Evolutionary conservation across 2,797 vertebrate genomes (phyloP), one percentile per base, ranked within the genome.

Genomic region (Bradypodion ventrale): DNA sequence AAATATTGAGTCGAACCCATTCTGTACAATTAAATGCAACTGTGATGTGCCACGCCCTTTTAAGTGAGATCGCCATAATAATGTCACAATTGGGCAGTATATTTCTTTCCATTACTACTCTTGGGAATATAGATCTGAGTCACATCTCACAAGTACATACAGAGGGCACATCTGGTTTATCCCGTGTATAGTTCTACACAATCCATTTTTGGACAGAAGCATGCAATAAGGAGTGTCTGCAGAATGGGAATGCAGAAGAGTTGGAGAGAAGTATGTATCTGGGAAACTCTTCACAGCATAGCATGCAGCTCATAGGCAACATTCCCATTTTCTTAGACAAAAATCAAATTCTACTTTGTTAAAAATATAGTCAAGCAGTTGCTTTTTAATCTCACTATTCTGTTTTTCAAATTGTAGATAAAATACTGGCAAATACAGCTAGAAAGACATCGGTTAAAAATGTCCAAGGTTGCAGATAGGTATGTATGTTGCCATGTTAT

Each of bases 401-500:
- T 46, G n/a, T 13, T 83, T 90, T 90, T 25, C 81, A 96, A 92
- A 90, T 97, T 97, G 89, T 96, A 99, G 98, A 99, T 99, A 96
- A 98, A 97, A 94, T 98, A 98, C 96, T 97, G 97, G 98, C 98
- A 98, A 97, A 96, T 97, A 95, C 98, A 99, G 95, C 97, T 99
- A 97, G 98, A 98, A 89, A 96, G 98, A 86, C 98, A 99, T 96
- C 97, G 98, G 95, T 97, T 99, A 97, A 99, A 99, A 97, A 99
- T 99, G 98, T 99, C 98, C 93, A 99, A 99, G 97, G 98, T 99
- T 95, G 98, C 98, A 85, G 98, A 99, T 93, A 98, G 98, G 98
- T 99, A 96, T 90, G 97, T 92, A 87, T 89, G 75, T 90, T 81
- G 32, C 84, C 35, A 82, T 76, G 27, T 77, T 73, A 80, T 56